These are phyloP conservation scores for Chionodraco myersi DNA, from an alignment of 2,113 vertebrate genomes.

Conservation along the genomic window DNA sequence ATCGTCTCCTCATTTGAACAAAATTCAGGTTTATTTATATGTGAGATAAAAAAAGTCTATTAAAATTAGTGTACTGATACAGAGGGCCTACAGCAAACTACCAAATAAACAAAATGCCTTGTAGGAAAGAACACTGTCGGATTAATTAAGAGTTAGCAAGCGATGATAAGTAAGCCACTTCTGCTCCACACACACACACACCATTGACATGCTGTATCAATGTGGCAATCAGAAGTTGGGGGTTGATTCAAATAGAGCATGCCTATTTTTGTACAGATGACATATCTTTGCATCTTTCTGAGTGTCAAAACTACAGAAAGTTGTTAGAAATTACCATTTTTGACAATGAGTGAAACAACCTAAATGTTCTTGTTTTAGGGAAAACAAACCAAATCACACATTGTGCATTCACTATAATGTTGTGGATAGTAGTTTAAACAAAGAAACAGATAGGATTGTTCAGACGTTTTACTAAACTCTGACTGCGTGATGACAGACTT, in stretches of 20 bases:
- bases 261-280: neutral
- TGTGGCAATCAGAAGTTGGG: conserved; percentile 7
- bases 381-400: neutral
- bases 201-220: neutral
- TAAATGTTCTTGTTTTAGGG: neutral
- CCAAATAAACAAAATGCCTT: conserved; percentile 47
- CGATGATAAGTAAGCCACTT: conserved; percentile 9
- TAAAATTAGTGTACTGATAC: conserved; percentile 43
- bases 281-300: neutral
- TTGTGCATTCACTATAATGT: neutral
- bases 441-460: neutral
- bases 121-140: conserved; percentile 39
- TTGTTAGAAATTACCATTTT: neutral
- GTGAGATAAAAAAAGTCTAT: conserved; percentile 44
- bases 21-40: conserved; percentile 29
- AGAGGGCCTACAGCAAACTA: conserved; percentile 28
- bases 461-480: neutral
- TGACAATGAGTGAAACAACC: neutral
- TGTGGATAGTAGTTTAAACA: neutral
- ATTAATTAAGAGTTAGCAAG: conserved; percentile 55
- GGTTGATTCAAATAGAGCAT: neutral
- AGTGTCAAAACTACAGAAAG: neutral
- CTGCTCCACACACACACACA: conserved; percentile 1
- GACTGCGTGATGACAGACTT: neutral
- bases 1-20: conserved; percentile 26